phyloP scores from a whole-genome alignment of 2,113 vertebrate species.

The Morone chrysops region DNA sequence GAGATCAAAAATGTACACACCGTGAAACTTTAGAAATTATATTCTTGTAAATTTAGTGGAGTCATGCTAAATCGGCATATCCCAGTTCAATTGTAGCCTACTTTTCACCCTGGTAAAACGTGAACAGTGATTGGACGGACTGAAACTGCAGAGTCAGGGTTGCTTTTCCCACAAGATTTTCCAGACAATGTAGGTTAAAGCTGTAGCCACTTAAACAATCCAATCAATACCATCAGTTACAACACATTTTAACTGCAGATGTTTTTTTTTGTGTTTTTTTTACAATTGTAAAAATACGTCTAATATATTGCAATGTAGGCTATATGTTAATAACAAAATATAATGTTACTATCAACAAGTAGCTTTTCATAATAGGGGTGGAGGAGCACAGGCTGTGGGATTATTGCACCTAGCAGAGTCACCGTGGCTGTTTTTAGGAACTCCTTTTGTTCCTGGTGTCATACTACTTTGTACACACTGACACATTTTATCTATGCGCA shows the following conservation, averaged over 20 bases:
- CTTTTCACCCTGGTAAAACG: slow-evolving; percentile 37
- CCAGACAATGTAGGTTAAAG: slow-evolving; percentile 7
- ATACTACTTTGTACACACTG: background rate
- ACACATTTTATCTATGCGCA: background rate
- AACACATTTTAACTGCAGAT: background rate
- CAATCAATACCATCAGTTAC: background rate
- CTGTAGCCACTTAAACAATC: background rate
- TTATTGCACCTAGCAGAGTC: background rate
- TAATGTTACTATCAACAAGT: slow-evolving; percentile 44
- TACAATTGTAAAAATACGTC: background rate
- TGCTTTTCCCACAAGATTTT: slow-evolving; percentile 60
- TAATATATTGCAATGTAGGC: background rate
- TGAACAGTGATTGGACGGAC: slow-evolving; percentile 19
- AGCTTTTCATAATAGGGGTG: background rate
- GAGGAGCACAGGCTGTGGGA: slow-evolving; percentile 4
- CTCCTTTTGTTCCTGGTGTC: background rate
- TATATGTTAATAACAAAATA: background rate
- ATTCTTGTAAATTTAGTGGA: slow-evolving; percentile 5
- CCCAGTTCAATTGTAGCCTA: slow-evolving; percentile 9
- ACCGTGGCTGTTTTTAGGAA: background rate
- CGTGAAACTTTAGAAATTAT: background rate
- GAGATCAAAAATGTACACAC: background rate
- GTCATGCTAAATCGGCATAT: slow-evolving; percentile 2
- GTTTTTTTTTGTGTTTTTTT: too few relatives aligned
- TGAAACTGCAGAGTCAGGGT: slow-evolving; percentile 63